Percentiles rank a stretch among this genome's conserved stretches.
Evolutionary conservation across 2,888 invertebrate genomes (phyloP).

Genomic region (Tenthredo scrophulariae): DNA sequence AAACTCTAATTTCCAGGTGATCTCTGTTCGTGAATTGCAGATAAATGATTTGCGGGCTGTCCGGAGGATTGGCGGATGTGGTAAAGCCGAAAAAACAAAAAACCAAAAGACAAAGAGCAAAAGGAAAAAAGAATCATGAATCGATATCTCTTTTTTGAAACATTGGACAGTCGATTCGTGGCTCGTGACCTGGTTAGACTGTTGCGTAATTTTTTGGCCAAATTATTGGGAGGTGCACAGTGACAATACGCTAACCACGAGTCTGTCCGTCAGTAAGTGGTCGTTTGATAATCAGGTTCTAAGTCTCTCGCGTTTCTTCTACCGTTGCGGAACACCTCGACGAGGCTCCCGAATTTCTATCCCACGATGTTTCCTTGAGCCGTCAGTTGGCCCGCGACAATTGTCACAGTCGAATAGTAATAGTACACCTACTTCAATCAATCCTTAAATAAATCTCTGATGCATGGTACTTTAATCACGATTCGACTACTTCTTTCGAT

Average conservation of each 20-base stretch:
- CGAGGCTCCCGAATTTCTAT: slow-evolving; percentile 20
- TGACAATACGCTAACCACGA: slow-evolving; percentile 21
- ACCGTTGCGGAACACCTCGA: slow-evolving; percentile 30
- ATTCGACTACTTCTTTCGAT: neutral
- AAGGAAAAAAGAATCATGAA: neutral
- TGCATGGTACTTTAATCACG: neutral
- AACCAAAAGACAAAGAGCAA: neutral
- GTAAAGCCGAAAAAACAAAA: neutral
- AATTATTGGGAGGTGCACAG: slow-evolving; percentile 3
- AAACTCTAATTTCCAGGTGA: neutral
- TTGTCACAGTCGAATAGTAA: slow-evolving; percentile 41
- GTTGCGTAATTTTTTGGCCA: slow-evolving; percentile 40
- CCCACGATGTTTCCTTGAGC: slow-evolving; percentile 32
- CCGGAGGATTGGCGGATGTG: slow-evolving; percentile 36
- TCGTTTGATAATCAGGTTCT: slow-evolving; percentile 31
- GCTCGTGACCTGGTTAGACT: neutral
- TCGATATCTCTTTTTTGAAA: neutral
- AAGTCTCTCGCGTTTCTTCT: slow-evolving; percentile 24
- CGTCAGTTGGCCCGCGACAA: slow-evolving; percentile 47
- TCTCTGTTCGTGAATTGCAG: neutral
- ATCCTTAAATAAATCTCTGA: neutral
- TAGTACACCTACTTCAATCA: slow-evolving; percentile 13
- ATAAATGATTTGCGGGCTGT: neutral
- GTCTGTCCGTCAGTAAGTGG: slow-evolving; percentile 36
- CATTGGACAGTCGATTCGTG: neutral